Evolutionary conservation across 2,797 vertebrate genomes (phyloP).

Genomic region (Corythornis leucogaster): DNA sequence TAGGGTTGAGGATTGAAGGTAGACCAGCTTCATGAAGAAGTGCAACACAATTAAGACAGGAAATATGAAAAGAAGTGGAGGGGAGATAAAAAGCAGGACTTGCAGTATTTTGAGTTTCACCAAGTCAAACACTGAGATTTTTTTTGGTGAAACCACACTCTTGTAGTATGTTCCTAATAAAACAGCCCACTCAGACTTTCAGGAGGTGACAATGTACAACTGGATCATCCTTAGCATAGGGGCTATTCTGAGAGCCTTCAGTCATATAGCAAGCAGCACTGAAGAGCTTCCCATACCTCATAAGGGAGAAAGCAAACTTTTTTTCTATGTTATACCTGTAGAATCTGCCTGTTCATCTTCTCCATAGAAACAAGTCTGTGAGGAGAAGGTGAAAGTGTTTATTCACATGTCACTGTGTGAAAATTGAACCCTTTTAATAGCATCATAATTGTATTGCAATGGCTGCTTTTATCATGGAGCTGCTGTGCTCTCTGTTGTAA

Average conservation of each 20-base stretch:
- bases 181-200: not conserved
- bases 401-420: not conserved
- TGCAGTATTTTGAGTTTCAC: not conserved
- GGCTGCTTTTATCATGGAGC: not conserved
- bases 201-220: not conserved
- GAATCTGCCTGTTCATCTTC: not conserved
- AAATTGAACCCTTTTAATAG: constrained; percentile 10
- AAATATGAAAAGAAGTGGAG: not conserved
- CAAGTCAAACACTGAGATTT: not conserved
- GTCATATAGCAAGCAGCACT: not conserved
- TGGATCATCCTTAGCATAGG: not conserved
- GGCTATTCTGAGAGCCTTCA: not conserved
- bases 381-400: not conserved
- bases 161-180: not conserved
- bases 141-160: not conserved
- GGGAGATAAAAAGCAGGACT: not conserved
- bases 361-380: not conserved
- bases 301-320: not conserved
- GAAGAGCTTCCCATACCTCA: not conserved
- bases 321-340: not conserved
- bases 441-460: not conserved
- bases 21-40: not conserved
- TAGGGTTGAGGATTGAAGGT: not conserved
- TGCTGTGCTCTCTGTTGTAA: not conserved
- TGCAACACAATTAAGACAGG: not conserved